Percentiles rank a stretch among this genome's conserved stretches.
phyloP scores from a whole-genome alignment of 92 coral and sea anemone species.

The Porites evermanni region DNA sequence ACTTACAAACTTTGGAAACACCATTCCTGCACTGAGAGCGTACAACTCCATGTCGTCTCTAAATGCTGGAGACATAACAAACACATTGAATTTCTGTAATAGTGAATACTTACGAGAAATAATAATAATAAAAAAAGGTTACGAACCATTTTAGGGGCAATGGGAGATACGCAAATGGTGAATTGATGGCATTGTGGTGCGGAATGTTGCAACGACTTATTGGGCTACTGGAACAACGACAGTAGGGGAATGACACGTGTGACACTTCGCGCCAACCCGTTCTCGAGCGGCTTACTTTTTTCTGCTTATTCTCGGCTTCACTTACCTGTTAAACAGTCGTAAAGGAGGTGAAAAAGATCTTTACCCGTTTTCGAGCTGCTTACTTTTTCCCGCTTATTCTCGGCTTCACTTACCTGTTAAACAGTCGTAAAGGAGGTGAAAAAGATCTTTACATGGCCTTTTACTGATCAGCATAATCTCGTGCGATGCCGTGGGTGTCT shows the following conservation, averaged over 20 bases:
- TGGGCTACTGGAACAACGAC: no score
- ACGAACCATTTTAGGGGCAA: no score
- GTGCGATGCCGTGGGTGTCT: conserved; percentile 93
- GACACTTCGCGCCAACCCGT: no score
- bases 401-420: conserved; percentile 67
- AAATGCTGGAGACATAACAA: conserved; percentile 58
- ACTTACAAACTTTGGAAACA: conserved; percentile 92
- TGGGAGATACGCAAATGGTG: no score
- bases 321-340: conserved; percentile 79
- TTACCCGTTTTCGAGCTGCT: not conserved
- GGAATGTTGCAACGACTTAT: no score
- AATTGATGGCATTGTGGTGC: no score
- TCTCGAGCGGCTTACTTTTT: no score
- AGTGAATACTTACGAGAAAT: no score
- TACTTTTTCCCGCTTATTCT: no score
- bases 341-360: conserved; percentile 82
- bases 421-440: conserved; percentile 75
- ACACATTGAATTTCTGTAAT: no score
- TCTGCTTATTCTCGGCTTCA: not conserved
- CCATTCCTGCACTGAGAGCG: conserved; percentile 94
- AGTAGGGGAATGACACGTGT: no score
- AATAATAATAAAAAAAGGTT: no score
- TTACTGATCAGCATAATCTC: conserved; percentile 86
- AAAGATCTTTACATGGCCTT: conserved; percentile 72
- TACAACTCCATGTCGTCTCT: conserved; percentile 91